phyloP scores from a whole-genome alignment of 2,888 invertebrate genomes.

The Galerucella nymphaeae region DNA sequence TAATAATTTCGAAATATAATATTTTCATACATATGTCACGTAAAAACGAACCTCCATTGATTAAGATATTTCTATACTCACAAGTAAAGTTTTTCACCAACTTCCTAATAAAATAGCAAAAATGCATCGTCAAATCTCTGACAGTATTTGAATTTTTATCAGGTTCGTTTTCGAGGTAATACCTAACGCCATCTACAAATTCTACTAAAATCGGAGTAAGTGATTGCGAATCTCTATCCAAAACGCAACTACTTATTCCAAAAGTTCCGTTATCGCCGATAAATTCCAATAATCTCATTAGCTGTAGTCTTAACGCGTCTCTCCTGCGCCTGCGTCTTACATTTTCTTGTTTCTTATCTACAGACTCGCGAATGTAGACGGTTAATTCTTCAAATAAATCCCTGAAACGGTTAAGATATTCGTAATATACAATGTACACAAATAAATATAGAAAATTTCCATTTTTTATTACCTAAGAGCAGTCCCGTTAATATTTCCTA shows the following conservation, averaged over 20 bases:
- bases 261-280: conserved; percentile 93
- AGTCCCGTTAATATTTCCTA: conserved; percentile 94
- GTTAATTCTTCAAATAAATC: conserved; percentile 96
- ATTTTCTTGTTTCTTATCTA: conserved; percentile 97
- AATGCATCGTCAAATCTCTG: conserved; percentile 90
- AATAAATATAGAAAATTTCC: background rate
- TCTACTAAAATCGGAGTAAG: conserved; percentile 86
- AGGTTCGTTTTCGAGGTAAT: conserved; percentile 91
- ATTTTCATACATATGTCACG: too few species aligned
- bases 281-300: conserved; percentile 91
- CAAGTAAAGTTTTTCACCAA: conserved; percentile 93
- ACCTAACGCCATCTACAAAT: conserved; percentile 93
- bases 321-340: conserved; percentile 89
- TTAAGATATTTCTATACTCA: conserved; percentile 67
- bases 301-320: conserved; percentile 90
- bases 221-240: conserved; percentile 85
- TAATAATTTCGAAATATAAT: too few species aligned
- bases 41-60: background rate
- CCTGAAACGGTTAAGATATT: conserved; percentile 66
- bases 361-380: conserved; percentile 92
- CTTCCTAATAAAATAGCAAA: conserved; percentile 93
- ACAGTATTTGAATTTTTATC: conserved; percentile 92
- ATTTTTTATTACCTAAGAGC: conserved; percentile 83
- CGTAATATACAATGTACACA: background rate
- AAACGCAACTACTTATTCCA: conserved; percentile 83